Conservation (phyloP, 2,888 invertebrate genomes). For the Dolomedes plantarius region DNA sequence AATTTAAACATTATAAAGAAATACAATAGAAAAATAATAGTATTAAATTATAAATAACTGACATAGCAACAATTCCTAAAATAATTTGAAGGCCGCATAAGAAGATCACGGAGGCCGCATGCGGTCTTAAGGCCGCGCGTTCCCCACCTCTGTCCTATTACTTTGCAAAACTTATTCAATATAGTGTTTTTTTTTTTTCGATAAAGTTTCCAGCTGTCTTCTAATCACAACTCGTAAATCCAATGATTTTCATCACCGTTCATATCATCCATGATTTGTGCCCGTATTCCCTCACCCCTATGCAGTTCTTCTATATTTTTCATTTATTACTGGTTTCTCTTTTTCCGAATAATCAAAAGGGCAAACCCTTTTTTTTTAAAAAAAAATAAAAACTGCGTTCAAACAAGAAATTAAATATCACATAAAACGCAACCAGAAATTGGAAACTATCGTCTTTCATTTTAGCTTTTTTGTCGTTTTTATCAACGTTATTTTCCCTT, state of each 20-base stretch:
- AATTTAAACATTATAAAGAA: no score
- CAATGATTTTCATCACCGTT: neutral
- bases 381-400: neutral
- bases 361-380: neutral
- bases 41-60: no score
- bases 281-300: neutral
- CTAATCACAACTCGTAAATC: neutral
- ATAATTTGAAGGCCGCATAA: no score
- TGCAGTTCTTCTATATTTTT: neutral
- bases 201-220: no score
- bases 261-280: neutral
- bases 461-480: neutral
- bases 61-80: no score
- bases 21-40: no score
- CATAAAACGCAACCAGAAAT: slow-evolving; percentile 9
- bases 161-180: no score
- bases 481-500: neutral
- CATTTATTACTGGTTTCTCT: neutral
- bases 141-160: no score
- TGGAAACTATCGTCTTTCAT: slow-evolving; percentile 5
- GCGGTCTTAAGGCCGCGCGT: no score
- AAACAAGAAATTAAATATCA: slow-evolving; percentile 18
- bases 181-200: no score
- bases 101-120: no score
- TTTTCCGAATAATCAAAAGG: neutral